Percentiles rank a stretch among this genome's conserved stretches.
phyloP scores from a whole-genome alignment of 2,888 invertebrate species.

The Rotaria sp. region DNA sequence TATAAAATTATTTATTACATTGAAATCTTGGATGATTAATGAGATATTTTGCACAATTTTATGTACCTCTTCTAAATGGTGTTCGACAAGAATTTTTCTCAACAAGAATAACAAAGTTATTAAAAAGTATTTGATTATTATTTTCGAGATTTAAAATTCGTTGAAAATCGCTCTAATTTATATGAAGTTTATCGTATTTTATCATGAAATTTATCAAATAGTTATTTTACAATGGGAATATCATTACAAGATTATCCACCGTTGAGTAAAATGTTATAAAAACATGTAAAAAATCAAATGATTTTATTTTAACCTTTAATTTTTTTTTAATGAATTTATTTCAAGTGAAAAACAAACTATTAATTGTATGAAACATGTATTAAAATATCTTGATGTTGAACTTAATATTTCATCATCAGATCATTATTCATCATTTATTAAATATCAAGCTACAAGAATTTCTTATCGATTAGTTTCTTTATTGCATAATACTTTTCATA shows the following conservation, averaged over 20 bases:
- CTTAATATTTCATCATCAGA: conserved; percentile 63
- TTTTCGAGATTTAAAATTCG: conserved; percentile 45
- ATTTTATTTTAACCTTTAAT: neutral
- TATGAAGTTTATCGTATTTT: conserved; percentile 71
- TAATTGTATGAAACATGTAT: conserved; percentile 69
- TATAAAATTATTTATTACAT: conserved; percentile 68
- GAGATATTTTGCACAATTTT: conserved; percentile 70
- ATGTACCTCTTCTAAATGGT: conserved; percentile 46
- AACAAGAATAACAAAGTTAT: conserved; percentile 64
- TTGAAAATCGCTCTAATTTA: conserved; percentile 48
- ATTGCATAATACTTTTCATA: conserved; percentile 67
- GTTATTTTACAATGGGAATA: conserved; percentile 71
- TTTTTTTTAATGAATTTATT: neutral
- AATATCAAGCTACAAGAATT: conserved; percentile 74
- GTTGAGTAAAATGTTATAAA: conserved; percentile 45
- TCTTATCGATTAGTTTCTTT: conserved; percentile 73
- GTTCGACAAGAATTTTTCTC: conserved; percentile 48
- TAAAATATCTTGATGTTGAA: conserved; percentile 62
- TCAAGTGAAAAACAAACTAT: conserved; percentile 66
- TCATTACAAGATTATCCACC: conserved; percentile 69
- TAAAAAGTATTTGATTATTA: conserved; percentile 57
- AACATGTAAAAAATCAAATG: conserved; percentile 48
- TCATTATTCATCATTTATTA: conserved; percentile 69
- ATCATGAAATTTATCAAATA: conserved; percentile 76
- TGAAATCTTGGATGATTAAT: conserved; percentile 76